Base-by-base conservation (phyloP, 2,888 invertebrate species). In the Odontocolon sp. region DNA sequence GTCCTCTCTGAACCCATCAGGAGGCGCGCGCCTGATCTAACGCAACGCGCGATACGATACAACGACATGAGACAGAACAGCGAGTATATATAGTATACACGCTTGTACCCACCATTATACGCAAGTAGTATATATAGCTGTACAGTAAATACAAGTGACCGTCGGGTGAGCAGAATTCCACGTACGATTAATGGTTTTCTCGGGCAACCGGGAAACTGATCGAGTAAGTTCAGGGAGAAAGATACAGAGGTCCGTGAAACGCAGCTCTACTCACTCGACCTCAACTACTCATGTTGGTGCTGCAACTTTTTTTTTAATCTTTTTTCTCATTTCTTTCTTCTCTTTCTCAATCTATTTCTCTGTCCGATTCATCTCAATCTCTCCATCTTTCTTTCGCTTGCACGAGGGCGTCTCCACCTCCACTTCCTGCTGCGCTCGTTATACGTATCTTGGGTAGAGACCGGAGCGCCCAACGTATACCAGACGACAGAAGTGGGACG, bases 401-500 rank as follows among this genome's bases (percentile, higher is more conserved):
- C 11, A 61, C 50, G 33, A 36, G 56, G 56, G 54, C 56, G 56
- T 56, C 33, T 52, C 18, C 21, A 42, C 56, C 45, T 33, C 56
- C 31, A 18, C 68, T 47, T 67, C 26, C 61, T 33, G 59, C 18
- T 54, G 59, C 45, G 45, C 45, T 42, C 64, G 11, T 56, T 40
- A 26, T 28, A 16, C 31, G 45, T 45, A 45, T 21, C 31, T n/a
- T 28, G n/a, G 11, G 28, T 8, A 2, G 42, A 61, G 26, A 45
- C 16, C 21, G 31, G 21, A 59, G 47, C 57, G 54, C 18, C 28
- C 45, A 42, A 47, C 16, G 64, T 56, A 63, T 50, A 52, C 21
- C 38, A 36, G 33, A 36, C 72, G 81, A 81, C 80, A 84, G 81
- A 88, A 88, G 87, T 88, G 86, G 88, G 87, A 87, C 87, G 87